Conservation (phyloP, 2,888 invertebrate genomes). For the Strigamia transsilvanica region DNA sequence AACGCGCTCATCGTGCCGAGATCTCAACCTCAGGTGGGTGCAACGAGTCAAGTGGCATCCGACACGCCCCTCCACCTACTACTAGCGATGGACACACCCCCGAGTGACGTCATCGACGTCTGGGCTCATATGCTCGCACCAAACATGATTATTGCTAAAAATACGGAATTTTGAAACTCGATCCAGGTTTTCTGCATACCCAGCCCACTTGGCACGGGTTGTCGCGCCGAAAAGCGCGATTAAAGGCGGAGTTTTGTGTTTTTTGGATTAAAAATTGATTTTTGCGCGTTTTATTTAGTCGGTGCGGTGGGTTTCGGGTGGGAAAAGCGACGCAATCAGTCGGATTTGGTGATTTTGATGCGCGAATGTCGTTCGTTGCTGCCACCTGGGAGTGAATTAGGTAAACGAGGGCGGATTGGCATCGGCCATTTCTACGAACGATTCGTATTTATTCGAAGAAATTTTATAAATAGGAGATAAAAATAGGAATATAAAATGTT, state of each 20-base stretch:
- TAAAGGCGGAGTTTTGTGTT: conserved; percentile 11
- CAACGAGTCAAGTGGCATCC: conserved; percentile 5
- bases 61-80: conserved; percentile 24
- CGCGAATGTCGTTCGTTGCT: neutral
- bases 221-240: neutral
- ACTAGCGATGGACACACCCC: conserved; percentile 12
- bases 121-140: neutral
- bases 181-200: neutral
- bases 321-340: too few relatives aligned
- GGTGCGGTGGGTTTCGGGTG: neutral
- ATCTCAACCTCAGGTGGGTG: conserved; percentile 18
- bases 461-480: neutral
- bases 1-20: neutral
- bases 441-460: neutral
- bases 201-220: neutral
- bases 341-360: too few relatives aligned
- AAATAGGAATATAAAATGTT: neutral
- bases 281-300: neutral
- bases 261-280: neutral
- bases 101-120: conserved; percentile 2
- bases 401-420: neutral
- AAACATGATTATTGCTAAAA: conserved; percentile 33
- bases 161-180: conserved; percentile 26
- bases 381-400: conserved; percentile 33
- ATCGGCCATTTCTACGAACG: conserved; percentile 5